phyloP scores from a whole-genome alignment of 1,140 invertebrate genomes.

The Scaptomyza montana region DNA sequence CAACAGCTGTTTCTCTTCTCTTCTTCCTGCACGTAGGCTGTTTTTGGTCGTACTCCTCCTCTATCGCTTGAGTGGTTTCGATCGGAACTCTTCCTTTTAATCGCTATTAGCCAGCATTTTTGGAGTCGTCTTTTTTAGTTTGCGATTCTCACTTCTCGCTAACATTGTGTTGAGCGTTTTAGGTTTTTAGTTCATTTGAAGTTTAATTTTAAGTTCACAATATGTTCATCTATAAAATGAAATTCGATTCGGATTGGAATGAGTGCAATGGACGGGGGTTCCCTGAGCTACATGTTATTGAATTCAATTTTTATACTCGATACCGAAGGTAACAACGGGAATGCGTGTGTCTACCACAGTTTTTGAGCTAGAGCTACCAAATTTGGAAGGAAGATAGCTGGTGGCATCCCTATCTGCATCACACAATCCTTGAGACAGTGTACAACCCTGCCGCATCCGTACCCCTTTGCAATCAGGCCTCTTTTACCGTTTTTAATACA shows the following conservation, averaged over 20 bases:
- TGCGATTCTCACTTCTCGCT: conserved; percentile 19
- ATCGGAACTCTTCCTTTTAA: conserved; percentile 13
- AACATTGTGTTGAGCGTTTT: conserved; percentile 25
- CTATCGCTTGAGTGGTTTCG: conserved; percentile 17
- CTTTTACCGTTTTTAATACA: no score
- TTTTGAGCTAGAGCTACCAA: no score
- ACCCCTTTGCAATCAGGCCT: no score
- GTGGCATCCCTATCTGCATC: no score
- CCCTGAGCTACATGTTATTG: neutral
- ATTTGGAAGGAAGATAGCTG: no score
- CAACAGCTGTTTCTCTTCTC: neutral
- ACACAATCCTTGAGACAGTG: no score
- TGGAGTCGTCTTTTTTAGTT: conserved; percentile 3
- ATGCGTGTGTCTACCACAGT: no score
- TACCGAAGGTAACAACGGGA: no score
- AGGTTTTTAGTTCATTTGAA: conserved; percentile 17
- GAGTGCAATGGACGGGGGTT: conserved; percentile 10
- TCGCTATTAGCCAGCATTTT: conserved; percentile 36
- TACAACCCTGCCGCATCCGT: no score
- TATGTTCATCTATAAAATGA: neutral
- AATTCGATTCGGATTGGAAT: neutral
- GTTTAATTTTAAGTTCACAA: neutral
- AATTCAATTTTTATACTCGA: neutral
- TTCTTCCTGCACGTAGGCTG: neutral
- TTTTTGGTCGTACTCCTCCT: conserved; percentile 1